Base-by-base conservation (phyloP, 1,140 invertebrate species). In the Conopomorpha cramerella region DNA sequence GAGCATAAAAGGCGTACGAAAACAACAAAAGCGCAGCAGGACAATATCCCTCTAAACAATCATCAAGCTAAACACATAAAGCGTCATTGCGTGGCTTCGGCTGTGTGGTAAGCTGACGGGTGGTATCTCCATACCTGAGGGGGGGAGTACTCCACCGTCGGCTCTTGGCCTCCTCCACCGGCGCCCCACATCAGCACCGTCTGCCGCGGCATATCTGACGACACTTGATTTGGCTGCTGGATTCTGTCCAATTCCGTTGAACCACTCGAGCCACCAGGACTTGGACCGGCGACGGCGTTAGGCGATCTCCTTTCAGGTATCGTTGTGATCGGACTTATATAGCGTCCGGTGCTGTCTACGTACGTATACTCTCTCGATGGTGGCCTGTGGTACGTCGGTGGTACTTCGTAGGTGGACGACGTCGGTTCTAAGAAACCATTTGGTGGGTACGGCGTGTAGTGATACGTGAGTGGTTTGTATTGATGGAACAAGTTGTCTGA, bases 151-250 rank as follows among this genome's bases (percentile, higher is more conserved):
- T 72, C 67, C 43, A 61, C 62, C 11, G 68, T 62, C 8, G 55
- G 63, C 30, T 72, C 67, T 38, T 68, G 65, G 12, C 61, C 61
- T 0, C 57, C 45, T 46, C 77, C 26, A 48, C 82, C 48, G 47
- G 85, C 55, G 51, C 90, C 90, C 90, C 90, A 92, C 91, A 92
- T 92, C 2, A 93, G 80, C 11, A 93, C 91, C 1, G 91, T 93
- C 67, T 93, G 90, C 13, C 91, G 74, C 0, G 86, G 84, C 15
- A 81, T 77, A 35, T 86, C 83, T 39, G 83, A 77, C 45, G 85
- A 78, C 38, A 81, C 81, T 41, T 66, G 57, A n/a, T n/a, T n/a
- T n/a, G n/a, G n/a, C 33, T 58, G 55, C 42, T 63, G 60, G 52
- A 67, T 49, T 31, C 62, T 39, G 10, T 70, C 64, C 39, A 60